Evolutionary conservation across 2,888 invertebrate species (phyloP), one percentile per base, ranked within the genome.

Genomic region (Argyresthia goedartella): DNA sequence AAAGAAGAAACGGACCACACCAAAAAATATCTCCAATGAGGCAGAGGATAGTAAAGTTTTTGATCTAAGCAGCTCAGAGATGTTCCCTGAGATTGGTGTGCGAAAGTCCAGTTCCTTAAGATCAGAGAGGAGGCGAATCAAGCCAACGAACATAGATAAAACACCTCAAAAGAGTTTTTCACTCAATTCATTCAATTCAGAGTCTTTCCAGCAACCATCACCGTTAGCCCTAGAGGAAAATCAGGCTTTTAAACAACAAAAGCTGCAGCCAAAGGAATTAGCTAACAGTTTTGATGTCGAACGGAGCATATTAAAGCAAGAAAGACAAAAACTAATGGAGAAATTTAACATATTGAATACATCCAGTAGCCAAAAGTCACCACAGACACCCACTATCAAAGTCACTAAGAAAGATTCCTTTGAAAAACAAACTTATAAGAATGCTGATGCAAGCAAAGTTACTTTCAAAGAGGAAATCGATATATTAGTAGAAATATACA

Each of bases 401-500:
- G 67, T 81, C 15, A 65, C 72, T 0, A 71, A 71, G 25, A 76
- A 71, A 34, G 72, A 74, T n/a, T 66, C 66, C 0, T 53, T 63
- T 0, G 73, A 78, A 50, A 65, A 70, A 50, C 64, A 63, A 13
- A 66, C 53, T 48, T 81, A 74, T 52, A 61, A 88, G 3, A 72
- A 77, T 52, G 81, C 88, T 0, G 77, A 85, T 51, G 54, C 72
- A 1, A 61, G 66, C 9, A 78, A 82, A 56, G 88, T 92, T 0
- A 70, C 84, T 6, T 77, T 82, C 59, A 78, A 74, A 56, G 76
- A 87, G 0, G 74, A 88, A 59, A 67, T 93, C 0, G 87, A 91
- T 58, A 63, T 84, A 33, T 62, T 93, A 34, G 76, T 88, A 1
- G 66, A 81, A 54, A 73, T 93, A 42, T 93, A 93, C 58, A 78